phyloP scores from a whole-genome alignment of 2,113 vertebrate genomes.

The Turdus rufiventris region DNA sequence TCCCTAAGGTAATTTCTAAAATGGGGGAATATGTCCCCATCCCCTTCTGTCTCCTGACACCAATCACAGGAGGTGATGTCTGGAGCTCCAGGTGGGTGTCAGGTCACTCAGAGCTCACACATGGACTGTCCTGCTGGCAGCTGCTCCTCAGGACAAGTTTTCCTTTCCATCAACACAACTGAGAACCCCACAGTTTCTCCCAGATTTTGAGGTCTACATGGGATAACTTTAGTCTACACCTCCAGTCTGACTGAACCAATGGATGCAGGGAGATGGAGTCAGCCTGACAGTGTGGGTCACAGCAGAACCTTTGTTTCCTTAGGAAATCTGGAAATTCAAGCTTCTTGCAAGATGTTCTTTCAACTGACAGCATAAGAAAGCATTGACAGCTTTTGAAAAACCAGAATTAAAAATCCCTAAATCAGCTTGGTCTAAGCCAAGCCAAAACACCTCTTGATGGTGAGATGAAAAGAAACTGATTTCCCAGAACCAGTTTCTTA shows the following conservation, averaged over 20 bases:
- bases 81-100: background rate
- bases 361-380: background rate
- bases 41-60: background rate
- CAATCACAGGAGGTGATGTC: background rate
- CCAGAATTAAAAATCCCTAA: background rate
- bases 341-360: background rate
- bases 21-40: fast-evolving
- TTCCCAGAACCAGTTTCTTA: background rate
- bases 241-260: background rate
- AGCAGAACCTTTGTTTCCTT: background rate
- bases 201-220: background rate
- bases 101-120: background rate
- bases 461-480: background rate
- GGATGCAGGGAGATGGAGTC: background rate
- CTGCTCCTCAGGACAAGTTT: background rate
- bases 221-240: fast-evolving
- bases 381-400: background rate
- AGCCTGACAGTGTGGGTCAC: background rate
- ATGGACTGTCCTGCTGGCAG: background rate
- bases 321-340: background rate
- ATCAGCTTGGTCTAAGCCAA: background rate
- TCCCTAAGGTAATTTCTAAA: background rate
- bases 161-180: background rate
- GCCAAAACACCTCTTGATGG: background rate
- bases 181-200: background rate